A percentile compares a stretch with the other conserved stretches of the same genome.
phyloP scores from a whole-genome alignment of 2,113 vertebrate species.

The Dipodomys merriami region DNA sequence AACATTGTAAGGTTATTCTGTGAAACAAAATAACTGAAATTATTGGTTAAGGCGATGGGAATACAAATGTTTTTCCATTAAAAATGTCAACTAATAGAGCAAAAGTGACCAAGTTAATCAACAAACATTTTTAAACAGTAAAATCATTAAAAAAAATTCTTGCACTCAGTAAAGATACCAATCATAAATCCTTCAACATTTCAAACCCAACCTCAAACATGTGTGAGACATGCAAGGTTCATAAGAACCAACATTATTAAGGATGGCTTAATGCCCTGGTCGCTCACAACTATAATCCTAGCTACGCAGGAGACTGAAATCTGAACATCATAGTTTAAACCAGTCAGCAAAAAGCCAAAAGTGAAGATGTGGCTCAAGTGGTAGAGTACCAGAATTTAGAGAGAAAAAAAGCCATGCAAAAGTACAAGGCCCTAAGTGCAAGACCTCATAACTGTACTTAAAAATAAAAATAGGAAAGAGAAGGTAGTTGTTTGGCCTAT shows the following conservation, averaged over 20 bases:
- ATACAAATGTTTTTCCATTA: conserved; percentile 1
- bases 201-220: neutral
- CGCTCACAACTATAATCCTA: too few species aligned
- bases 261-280: neutral
- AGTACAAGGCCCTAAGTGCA: too few species aligned
- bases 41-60: neutral
- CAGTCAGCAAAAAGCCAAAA: too few species aligned
- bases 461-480: too few species aligned
- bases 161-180: neutral
- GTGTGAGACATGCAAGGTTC: neutral
- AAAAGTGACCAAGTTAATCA: conserved; percentile 9
- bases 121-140: neutral
- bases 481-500: neutral
- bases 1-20: neutral
- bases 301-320: too few species aligned
- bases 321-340: too few species aligned
- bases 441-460: too few species aligned
- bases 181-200: neutral
- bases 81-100: neutral
- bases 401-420: too few species aligned
- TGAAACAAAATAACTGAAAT: neutral
- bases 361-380: too few species aligned
- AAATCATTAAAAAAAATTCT: neutral
- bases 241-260: conserved; percentile 9
- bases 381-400: too few species aligned